Evolutionary conservation across 2,888 invertebrate genomes (phyloP), one percentile per base, ranked within the genome.

Genomic region (Mythimna loreyi): DNA sequence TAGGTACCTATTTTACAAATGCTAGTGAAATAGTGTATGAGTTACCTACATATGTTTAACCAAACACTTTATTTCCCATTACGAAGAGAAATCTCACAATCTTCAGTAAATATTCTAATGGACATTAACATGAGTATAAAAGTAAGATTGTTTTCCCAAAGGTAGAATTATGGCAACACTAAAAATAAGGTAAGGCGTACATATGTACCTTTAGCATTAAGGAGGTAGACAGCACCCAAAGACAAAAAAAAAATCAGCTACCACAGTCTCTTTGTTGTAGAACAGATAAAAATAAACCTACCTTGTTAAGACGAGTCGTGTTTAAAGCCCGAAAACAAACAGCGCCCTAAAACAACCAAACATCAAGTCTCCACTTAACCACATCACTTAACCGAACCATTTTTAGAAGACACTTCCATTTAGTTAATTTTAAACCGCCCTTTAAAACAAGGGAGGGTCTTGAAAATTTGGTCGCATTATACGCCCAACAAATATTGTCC

Each of bases 311-410:
- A 88, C 88, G 88, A 91, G 86, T 90, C 92, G 92, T 93, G 94
- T 92, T 90, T 88, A 91, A 92, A 91, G 87, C 88, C 86, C 86
- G 80, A 91, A 91, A 89, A 89, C 92, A 94, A 95, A 94, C 91
- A 93, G 81, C 85, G 88, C 93, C 83, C 94, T 94, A 94, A 94
- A 94, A 95, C 93, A 94, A 94, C 93, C 91, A 93, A 94, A 93
- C 94, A 92, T 89, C 89, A 88, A 89, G 91, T 91, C 92, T 86
- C 94, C 92, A 94, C 94, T 94, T 95, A 94, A 92, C 90, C 90
- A 90, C 92, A 92, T 92, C 94, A 93, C 93, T 93, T 93, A 93
- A 92, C 87, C 70, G 80, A 87, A 90, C 94, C 93, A 92, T 73
- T 88, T 85, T 89, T 87, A 84, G 71, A 67, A 80, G 93, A 92